A percentile compares a stretch with the other conserved stretches of the same genome.
Evolutionary conservation across 1,140 invertebrate species (phyloP).

Genomic region (Anastatus disparis): DNA sequence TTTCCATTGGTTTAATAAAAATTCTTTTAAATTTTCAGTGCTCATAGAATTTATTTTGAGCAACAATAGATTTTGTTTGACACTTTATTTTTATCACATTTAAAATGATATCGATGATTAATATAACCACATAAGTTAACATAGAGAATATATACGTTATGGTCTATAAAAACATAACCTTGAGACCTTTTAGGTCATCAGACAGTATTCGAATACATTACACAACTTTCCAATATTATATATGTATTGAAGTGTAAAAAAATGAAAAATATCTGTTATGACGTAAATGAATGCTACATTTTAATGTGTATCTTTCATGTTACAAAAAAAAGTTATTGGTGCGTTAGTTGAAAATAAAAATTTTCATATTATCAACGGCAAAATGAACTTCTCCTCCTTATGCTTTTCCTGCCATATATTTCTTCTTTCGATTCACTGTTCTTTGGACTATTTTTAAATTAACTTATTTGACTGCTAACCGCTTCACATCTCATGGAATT

Average conservation of each 20-base stretch:
- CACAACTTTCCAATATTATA: constrained; percentile 10
- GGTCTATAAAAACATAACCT: too few species aligned
- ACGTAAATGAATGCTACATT: neutral
- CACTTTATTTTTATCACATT: too few species aligned
- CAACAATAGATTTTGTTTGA: too few species aligned
- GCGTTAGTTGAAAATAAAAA: neutral
- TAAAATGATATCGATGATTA: too few species aligned
- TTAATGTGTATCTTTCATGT: neutral
- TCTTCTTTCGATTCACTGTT: neutral
- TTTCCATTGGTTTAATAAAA: too few species aligned
- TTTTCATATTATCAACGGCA: neutral
- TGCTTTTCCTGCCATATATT: neutral
- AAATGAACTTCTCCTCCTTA: neutral
- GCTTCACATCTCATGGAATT: neutral
- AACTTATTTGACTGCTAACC: too few species aligned
- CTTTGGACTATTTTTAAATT: neutral
- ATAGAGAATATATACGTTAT: neutral
- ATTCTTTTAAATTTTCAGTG: too few species aligned
- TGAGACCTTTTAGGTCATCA: neutral
- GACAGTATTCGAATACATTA: neutral
- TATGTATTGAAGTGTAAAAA: neutral
- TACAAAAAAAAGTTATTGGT: neutral
- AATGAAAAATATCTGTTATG: neutral
- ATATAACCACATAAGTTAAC: neutral
- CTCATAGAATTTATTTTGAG: too few species aligned